Percentiles rank a stretch among this genome's conserved stretches.
These are phyloP conservation scores for Danio albolineatus DNA, from an alignment of 2,797 vertebrate species.

Conservation along the genomic window DNA sequence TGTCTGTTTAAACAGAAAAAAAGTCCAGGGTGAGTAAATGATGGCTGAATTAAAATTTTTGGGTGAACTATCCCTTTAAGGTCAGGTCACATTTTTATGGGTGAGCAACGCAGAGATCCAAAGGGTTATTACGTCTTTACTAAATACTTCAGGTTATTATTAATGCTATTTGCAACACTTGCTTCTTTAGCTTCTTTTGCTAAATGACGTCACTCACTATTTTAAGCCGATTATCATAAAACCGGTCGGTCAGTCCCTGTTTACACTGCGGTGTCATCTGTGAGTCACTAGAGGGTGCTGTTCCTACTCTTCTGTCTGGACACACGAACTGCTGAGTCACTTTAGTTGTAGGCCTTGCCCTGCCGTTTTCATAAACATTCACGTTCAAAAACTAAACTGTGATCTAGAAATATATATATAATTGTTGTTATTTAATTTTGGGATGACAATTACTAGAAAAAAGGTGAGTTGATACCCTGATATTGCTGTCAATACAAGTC, in stretches of 20 bases:
- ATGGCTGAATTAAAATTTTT: no score
- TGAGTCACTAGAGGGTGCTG: conserved; percentile 41
- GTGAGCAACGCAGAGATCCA: background rate
- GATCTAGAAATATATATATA: no score
- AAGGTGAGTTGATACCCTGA: background rate
- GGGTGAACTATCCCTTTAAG: no score
- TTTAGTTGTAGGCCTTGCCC: conserved; percentile 18
- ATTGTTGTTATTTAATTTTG: background rate
- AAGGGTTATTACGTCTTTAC: no score
- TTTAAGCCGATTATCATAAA: background rate
- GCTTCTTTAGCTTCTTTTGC: no score
- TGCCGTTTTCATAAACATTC: background rate
- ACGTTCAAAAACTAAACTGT: no score
- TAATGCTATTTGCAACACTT: no score
- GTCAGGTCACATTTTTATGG: no score
- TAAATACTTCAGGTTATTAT: no score
- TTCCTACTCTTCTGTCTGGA: background rate
- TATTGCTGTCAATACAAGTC: background rate
- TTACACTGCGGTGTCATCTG: background rate
- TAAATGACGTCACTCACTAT: background rate
- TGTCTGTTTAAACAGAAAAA: no score
- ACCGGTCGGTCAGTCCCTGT: background rate
- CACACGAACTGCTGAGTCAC: conserved; percentile 28
- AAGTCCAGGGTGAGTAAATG: no score
- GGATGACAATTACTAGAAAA: background rate